A percentile compares a stretch with the other conserved stretches of the same genome.
Evolutionary conservation across 1,140 invertebrate genomes (phyloP).

Genomic region (Brachionus koreanus): DNA sequence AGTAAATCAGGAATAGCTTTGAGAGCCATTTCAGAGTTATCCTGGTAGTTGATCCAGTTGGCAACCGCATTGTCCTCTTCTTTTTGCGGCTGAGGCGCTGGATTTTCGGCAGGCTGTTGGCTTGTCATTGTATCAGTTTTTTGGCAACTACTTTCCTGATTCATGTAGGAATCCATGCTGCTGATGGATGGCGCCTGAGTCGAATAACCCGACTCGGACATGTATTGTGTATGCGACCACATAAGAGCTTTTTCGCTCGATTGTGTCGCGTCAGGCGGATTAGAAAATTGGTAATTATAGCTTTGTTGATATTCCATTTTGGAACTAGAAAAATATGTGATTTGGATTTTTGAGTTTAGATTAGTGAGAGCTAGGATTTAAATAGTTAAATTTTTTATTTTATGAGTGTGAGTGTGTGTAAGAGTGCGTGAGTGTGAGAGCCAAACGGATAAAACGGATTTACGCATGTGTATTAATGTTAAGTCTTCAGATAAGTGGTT

Average conservation of each 20-base stretch:
- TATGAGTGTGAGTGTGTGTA: neutral
- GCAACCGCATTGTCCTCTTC: slow-evolving; percentile 79
- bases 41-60: slow-evolving; percentile 95
- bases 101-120: neutral
- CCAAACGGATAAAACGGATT: slow-evolving; percentile 10
- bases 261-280: neutral
- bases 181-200: slow-evolving; percentile 28
- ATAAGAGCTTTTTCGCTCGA: slow-evolving; percentile 42
- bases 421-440: neutral
- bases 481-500: slow-evolving; percentile 5
- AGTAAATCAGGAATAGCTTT: slow-evolving; percentile 95
- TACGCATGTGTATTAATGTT: neutral
- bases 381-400: neutral
- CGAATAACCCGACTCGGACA: slow-evolving; percentile 30
- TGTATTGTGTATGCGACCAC: slow-evolving; percentile 43
- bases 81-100: neutral
- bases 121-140: neutral
- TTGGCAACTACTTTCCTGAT: neutral
- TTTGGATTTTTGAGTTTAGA: neutral
- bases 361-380: neutral
- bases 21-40: slow-evolving; percentile 93
- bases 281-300: neutral
- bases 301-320: slow-evolving; percentile 41
- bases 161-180: slow-evolving; percentile 12
- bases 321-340: neutral